phyloP scores from a whole-genome alignment of 2,888 invertebrate genomes.

The Clostera curtula region DNA sequence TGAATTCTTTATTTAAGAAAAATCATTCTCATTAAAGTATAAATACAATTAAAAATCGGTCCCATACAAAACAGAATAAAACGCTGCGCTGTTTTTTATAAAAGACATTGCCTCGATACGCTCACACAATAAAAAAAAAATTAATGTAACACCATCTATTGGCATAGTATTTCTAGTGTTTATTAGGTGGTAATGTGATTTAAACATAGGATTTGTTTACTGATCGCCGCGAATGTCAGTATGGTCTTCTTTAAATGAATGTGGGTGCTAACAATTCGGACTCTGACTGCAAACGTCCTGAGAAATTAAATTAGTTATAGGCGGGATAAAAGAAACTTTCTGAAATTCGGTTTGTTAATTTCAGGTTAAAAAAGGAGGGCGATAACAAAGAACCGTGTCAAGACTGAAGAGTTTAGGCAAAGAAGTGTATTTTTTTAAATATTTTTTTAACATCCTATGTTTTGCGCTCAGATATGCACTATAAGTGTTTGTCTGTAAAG shows the following conservation, averaged over 20 bases:
- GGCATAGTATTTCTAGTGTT: conserved; percentile 1
- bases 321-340: conserved; percentile 14
- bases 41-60: no score
- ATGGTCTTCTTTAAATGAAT: background rate
- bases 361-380: conserved; percentile 58
- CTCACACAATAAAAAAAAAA: background rate
- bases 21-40: no score
- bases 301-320: conserved; percentile 1
- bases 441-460: background rate
- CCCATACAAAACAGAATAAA: no score
- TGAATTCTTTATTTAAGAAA: no score
- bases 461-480: background rate
- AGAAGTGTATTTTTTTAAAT: conserved; percentile 9
- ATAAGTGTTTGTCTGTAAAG: conserved; percentile 6
- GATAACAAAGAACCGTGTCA: conserved; percentile 38
- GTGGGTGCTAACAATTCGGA: conserved; percentile 1
- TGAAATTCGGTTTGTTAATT: conserved; percentile 54
- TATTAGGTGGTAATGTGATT: background rate
- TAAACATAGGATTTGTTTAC: background rate
- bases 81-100: no score
- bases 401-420: conserved; percentile 47
- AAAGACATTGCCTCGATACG: no score
- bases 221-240: background rate
- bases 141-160: background rate
- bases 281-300: background rate